Conservation (phyloP, 2,113 vertebrate species). For the Origma solitaria region DNA sequence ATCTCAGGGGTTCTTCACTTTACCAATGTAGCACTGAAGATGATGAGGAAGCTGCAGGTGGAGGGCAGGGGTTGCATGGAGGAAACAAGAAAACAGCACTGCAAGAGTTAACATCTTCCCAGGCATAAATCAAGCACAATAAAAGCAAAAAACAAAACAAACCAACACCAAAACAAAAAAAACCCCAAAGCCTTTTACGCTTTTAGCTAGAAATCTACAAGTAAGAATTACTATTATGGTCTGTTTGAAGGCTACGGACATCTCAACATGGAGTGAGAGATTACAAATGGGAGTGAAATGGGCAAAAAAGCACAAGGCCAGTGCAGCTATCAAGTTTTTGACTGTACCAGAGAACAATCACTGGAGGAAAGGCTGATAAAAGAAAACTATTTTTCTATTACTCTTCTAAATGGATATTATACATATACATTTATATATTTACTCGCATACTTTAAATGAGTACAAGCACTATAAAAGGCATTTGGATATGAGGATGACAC, state of each 20-base stretch:
- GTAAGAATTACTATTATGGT: not conserved
- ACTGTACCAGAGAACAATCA: not conserved
- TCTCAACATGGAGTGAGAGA: not conserved
- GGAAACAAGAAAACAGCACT: not conserved
- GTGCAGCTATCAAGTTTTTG: not conserved
- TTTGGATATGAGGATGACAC: not conserved
- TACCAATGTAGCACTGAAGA: rapidly evolving
- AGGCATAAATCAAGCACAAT: not conserved
- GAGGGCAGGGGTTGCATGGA: not conserved
- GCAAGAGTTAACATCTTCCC: not conserved
- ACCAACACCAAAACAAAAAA: not conserved
- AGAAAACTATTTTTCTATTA: not conserved
- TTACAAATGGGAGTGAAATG: not conserved
- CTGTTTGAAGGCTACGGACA: not conserved
- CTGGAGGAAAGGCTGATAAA: not conserved
- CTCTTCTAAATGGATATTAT: not conserved
- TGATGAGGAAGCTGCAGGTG: not conserved
- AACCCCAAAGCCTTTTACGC: not conserved
- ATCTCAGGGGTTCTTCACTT: not conserved
- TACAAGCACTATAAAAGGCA: not conserved
- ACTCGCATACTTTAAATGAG: not conserved
- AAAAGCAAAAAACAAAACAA: not conserved
- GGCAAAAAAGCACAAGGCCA: rapidly evolving
- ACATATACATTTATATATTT: not conserved
- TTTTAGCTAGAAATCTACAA: not conserved